A percentile compares a stretch with the other conserved stretches of the same genome.
Conservation (phyloP, 2,113 vertebrate species). For the Oceanites oceanicus region DNA sequence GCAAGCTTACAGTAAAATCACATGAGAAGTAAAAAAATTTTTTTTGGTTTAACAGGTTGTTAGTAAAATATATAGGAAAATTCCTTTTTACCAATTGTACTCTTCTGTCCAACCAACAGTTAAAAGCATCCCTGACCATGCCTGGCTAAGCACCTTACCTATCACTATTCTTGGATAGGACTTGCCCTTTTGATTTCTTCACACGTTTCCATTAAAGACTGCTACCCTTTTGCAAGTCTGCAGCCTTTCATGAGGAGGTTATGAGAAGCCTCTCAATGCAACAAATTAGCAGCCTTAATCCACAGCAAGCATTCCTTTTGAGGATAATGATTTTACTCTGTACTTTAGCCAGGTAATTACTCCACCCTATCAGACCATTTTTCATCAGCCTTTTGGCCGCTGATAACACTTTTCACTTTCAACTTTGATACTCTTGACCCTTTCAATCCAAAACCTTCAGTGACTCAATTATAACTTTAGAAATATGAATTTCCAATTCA, state of each 20-base stretch:
- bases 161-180: not conserved
- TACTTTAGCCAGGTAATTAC: not conserved
- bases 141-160: not conserved
- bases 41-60: not conserved
- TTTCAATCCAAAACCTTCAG: not conserved
- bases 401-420: not conserved
- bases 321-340: not conserved
- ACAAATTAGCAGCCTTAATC: not conserved
- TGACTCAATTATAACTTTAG: not conserved
- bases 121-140: not conserved
- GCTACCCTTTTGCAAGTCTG: not conserved
- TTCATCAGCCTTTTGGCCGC: not conserved
- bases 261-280: not conserved
- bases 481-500: not conserved
- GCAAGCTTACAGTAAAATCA: not conserved
- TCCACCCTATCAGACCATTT: not conserved
- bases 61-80: not conserved
- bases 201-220: not conserved
- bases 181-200: not conserved
- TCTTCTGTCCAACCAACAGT: not conserved
- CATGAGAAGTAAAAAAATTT: not conserved
- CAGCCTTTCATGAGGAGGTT: not conserved
- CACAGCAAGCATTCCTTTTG: not conserved
- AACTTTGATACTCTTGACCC: not conserved
- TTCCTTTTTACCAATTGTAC: not conserved